Conservation (phyloP, 2,113 vertebrate genomes). For the Phaetusa simplex region DNA sequence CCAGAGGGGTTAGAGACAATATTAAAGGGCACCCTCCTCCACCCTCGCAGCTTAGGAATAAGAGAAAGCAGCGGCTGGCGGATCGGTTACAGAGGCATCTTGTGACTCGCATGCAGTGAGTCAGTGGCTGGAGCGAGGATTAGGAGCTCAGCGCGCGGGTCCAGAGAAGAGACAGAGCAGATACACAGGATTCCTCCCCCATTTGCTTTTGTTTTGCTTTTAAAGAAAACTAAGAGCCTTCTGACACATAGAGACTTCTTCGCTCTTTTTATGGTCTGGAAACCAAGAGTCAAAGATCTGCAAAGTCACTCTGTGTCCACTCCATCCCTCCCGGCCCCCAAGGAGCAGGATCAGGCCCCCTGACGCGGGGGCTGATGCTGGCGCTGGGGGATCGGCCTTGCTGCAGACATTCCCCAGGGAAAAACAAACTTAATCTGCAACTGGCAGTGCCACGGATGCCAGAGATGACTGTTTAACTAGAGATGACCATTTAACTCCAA, state of each 20-base stretch:
- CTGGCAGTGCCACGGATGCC: background rate
- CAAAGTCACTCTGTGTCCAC: background rate
- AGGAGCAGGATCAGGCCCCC: background rate
- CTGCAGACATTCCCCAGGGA: background rate
- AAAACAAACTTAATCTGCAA: background rate
- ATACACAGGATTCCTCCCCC: background rate
- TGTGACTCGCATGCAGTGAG: constrained; percentile 17
- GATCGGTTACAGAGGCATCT: constrained; percentile 12
- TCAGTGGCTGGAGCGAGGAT: constrained; percentile 51
- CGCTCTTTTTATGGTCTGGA: background rate
- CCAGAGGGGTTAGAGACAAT: background rate
- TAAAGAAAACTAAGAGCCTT: background rate
- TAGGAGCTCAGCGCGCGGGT: background rate
- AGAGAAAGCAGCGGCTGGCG: background rate
- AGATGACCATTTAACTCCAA: background rate
- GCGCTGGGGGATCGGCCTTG: background rate
- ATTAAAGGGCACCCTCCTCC: background rate
- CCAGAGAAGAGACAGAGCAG: background rate
- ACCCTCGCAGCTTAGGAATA: background rate
- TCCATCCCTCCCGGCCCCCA: background rate
- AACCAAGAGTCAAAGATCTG: background rate
- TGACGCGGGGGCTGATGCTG: background rate
- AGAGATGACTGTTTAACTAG: background rate
- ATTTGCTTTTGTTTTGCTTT: background rate
- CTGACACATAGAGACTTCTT: background rate